phyloP scores from a whole-genome alignment of 2,797 vertebrate species.

The Anguilla megastoma region DNA sequence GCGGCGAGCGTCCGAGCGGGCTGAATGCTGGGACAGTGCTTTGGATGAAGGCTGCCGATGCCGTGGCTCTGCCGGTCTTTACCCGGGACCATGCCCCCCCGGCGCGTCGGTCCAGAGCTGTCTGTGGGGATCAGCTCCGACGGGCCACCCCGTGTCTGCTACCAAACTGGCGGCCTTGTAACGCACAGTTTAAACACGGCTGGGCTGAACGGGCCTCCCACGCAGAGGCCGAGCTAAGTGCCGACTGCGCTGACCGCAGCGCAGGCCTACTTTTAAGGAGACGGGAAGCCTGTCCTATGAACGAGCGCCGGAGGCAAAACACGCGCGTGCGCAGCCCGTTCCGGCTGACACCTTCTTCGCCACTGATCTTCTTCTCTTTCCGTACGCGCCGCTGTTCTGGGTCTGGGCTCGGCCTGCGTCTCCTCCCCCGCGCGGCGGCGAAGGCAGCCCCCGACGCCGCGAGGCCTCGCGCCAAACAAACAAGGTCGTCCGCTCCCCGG shows the following conservation, averaged over 20 bases:
- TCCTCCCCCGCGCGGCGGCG: neutral
- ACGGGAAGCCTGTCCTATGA: neutral
- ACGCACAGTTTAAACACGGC: neutral
- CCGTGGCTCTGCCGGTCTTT: neutral
- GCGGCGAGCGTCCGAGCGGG: neutral
- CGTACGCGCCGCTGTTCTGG: neutral
- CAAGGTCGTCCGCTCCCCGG: slow-evolving; percentile 29
- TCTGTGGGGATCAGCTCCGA: neutral
- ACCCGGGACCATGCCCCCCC: neutral
- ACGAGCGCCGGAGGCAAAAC: neutral
- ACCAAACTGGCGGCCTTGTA: neutral
- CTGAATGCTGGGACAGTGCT: neutral
- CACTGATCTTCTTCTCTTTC: neutral
- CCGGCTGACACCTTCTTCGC: neutral
- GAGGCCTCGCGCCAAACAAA: neutral
- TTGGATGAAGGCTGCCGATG: neutral
- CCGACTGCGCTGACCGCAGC: neutral
- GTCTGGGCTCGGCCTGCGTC: neutral
- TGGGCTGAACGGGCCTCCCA: neutral
- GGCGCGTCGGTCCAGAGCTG: neutral
- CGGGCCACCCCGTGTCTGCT: neutral
- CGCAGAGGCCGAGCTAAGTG: neutral
- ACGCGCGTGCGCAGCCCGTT: neutral
- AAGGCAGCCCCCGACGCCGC: neutral
- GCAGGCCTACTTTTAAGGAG: neutral